Conservation (phyloP, 2,113 vertebrate species). For the Heloderma charlesbogerti region DNA sequence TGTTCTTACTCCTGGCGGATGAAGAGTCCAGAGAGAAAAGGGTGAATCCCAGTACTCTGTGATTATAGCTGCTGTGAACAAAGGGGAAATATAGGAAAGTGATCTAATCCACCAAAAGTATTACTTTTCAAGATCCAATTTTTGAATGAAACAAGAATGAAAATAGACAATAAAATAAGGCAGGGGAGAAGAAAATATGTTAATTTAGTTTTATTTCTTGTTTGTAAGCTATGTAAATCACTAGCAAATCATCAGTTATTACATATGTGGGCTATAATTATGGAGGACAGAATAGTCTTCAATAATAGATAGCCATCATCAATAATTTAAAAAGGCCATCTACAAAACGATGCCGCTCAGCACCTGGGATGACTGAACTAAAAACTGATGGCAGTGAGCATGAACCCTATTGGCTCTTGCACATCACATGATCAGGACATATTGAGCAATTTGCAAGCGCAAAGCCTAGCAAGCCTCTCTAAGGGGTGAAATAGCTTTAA, state of each 20-base stretch:
- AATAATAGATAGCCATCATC: constrained; percentile 51
- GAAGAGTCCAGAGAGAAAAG: background rate
- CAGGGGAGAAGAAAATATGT: background rate
- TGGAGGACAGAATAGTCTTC: constrained; percentile 41
- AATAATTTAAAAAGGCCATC: constrained; percentile 55
- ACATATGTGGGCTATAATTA: constrained; percentile 42
- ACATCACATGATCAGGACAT: constrained; percentile 19
- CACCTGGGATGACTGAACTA: constrained; percentile 9
- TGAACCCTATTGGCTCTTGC: background rate
- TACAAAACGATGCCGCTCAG: constrained; percentile 29
- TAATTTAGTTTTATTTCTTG: background rate
- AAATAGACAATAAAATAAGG: background rate
- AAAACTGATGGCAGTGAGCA: constrained; percentile 27
- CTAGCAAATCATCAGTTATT: constrained; percentile 49
- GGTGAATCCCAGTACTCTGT: background rate
- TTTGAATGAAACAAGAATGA: background rate
- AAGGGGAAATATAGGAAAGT: background rate
- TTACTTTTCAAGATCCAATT: background rate
- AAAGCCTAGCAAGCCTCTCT: background rate
- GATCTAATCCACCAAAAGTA: background rate
- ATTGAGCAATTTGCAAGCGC: background rate
- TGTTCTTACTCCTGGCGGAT: background rate
- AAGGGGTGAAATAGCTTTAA: constrained; percentile 14
- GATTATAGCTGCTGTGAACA: background rate
- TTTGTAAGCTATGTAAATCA: constrained; percentile 32